Conservation (phyloP, 2,888 invertebrate genomes). For the Caenorhabditis uteleia region DNA sequence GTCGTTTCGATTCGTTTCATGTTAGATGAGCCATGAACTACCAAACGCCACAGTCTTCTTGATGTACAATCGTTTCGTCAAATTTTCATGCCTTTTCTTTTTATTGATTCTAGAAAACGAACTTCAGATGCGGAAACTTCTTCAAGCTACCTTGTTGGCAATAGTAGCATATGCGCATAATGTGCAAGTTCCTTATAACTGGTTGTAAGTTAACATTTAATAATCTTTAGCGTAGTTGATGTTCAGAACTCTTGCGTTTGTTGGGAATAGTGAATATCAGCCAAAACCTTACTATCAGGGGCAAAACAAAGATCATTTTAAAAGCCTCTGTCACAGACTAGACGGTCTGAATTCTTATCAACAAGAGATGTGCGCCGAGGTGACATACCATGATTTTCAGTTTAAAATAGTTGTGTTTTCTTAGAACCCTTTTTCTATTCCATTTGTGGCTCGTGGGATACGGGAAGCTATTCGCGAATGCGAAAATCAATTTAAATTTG, state of each 20-base stretch:
- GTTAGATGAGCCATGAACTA: no score
- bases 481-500: constrained; percentile 73
- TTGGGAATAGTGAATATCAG: constrained; percentile 36
- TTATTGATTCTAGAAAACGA: no score
- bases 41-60: no score
- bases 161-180: no score
- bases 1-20: no score
- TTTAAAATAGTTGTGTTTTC: neutral
- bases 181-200: constrained; percentile 34
- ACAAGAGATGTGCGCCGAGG: constrained; percentile 48
- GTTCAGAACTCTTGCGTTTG: constrained; percentile 43
- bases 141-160: no score
- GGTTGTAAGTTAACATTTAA: constrained; percentile 25
- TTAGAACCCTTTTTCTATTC: constrained; percentile 73
- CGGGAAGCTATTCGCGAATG: constrained; percentile 74
- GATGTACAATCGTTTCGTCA: no score
- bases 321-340: constrained; percentile 46
- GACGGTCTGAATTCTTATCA: constrained; percentile 56
- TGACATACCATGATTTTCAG: no score
- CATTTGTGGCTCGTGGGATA: constrained; percentile 74
- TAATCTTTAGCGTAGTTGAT: neutral
- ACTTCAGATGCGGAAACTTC: no score
- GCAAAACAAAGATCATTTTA: constrained; percentile 38
- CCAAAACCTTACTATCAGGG: constrained; percentile 23
- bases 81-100: no score